Base-by-base conservation (phyloP, 2,888 invertebrate genomes). In the Apodemia hepburni region DNA sequence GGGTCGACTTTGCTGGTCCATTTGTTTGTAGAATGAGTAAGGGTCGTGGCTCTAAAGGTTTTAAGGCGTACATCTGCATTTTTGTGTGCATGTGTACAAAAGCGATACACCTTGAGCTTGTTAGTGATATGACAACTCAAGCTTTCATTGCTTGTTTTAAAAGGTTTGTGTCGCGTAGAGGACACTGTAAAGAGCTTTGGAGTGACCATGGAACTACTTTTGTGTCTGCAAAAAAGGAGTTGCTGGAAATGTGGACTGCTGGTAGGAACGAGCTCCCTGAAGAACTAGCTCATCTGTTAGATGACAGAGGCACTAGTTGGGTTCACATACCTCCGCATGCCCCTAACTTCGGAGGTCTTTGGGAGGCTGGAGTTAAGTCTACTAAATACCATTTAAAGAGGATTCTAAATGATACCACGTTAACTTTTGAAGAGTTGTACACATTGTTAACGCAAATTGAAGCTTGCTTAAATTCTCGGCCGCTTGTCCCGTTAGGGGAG, bases 311-410 rank as follows among this genome's bases (percentile, higher is more conserved):
- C 8, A 47, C 54, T 8, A 59, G 61, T 0, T 71, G 70, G 69
- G 66, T 68, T 45, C 69, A 66, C 35, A 71, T 70, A 15, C 70
- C 70, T 17, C 69, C 69, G 1, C 64, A 59, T 9, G 49, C 64
- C 22, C 69, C 68, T 15, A 69, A 70, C 57, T 71, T 69, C 51
- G 70, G 69, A 6, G 69, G 71, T 18, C 33, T 71, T 5, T 73
- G 71, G 71, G 71, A 73, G 57, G 66, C 70, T 9, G 70, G 68
- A 3, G 64, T 72, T 2, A 64, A 59, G 8, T 69, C 63, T 3
- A 57, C 57, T 1, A 70, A 70, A 42, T 18, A 59, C n/a, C 68
- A 70, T 47, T 15, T 68, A 2, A 61, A 29, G 9, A 51, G 67
- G n/a, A 33, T 65, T 0, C 61, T 69, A 8, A 66, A 67, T 5